Conservation (phyloP, 2,888 invertebrate species). For the Pristionchus maxplancki region DNA sequence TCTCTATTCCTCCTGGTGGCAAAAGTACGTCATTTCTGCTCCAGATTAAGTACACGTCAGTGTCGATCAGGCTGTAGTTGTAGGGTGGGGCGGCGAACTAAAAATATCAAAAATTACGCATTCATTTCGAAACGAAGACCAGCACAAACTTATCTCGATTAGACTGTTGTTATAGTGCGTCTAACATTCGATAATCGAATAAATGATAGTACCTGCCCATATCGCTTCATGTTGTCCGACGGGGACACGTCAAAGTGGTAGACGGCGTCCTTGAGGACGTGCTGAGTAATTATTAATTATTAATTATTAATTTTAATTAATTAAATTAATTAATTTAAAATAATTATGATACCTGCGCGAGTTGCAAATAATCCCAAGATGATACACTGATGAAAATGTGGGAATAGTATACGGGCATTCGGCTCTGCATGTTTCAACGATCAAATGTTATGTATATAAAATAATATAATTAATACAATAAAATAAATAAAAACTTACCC, state of each 20-base stretch:
- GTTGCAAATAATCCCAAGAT: neutral
- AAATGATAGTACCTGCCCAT: neutral
- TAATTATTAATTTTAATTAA: too few species aligned
- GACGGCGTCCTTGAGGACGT: neutral
- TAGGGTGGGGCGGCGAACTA: neutral
- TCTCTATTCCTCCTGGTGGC: too few species aligned
- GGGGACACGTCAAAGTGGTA: neutral
- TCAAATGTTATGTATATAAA: too few species aligned
- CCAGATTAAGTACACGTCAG: neutral
- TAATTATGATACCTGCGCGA: neutral
- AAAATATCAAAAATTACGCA: too few species aligned
- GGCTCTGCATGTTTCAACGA: neutral
- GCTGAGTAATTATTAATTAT: too few species aligned
- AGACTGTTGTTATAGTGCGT: too few species aligned
- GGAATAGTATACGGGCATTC: neutral
- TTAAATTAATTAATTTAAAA: too few species aligned
- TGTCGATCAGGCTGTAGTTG: neutral
- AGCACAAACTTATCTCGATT: too few species aligned
- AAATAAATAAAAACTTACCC: neutral
- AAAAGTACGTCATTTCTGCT: neutral
- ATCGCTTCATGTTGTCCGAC: neutral
- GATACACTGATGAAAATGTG: neutral
- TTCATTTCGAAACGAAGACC: too few species aligned
- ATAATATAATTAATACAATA: too few species aligned
- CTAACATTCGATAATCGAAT: neutral